Evolutionary conservation across 2,888 invertebrate genomes (phyloP), one percentile per base, ranked within the genome.

Genomic region (Aphidius colemani): DNA sequence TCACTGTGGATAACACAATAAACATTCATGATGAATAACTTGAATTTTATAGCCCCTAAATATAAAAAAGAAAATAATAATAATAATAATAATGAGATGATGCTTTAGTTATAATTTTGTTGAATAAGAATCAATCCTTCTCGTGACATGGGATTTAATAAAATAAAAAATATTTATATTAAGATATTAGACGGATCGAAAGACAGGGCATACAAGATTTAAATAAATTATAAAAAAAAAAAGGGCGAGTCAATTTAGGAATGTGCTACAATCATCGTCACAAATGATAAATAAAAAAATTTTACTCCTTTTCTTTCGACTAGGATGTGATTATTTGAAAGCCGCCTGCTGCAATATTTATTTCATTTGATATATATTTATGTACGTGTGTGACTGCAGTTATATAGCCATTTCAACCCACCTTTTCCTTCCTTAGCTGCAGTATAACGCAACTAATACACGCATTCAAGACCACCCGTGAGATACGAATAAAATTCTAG

Each of bases 391-490:
- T 40, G 57, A 56, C 57, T 41, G 61, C 51, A 18, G 18, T 30
- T 30, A 30, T 30, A 30, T 30, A 30, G 30, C 30, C 5, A 5
- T 30, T 5, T 30, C 30, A 30, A 30, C 30, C 30, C 30, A 30
- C 30, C 50, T 51, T 11, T 51, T 18, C 44, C 50, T 49, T 43
- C 8, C n/a, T n/a, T n/a, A n/a, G n/a, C n/a, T n/a, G 44, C 30
- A 39, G 30, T 53, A 53, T 53, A 44, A 30, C 30, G 30, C 30
- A 45, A 51, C 50, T n/a, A n/a, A 57, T 30, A 49, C 59, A 64
- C 57, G 53, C 45, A 61, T 65, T 58, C 61, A 65, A 44, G 68
- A 68, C 73, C 75, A 76, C 73, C 74, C 74, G 73, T 74, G 74
- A 72, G 73, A 46, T 57, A 57, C 48, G 5, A 30, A 30, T 30